Evolutionary conservation across 2,888 invertebrate species (phyloP).

Genomic region (Zele albiditarsus): DNA sequence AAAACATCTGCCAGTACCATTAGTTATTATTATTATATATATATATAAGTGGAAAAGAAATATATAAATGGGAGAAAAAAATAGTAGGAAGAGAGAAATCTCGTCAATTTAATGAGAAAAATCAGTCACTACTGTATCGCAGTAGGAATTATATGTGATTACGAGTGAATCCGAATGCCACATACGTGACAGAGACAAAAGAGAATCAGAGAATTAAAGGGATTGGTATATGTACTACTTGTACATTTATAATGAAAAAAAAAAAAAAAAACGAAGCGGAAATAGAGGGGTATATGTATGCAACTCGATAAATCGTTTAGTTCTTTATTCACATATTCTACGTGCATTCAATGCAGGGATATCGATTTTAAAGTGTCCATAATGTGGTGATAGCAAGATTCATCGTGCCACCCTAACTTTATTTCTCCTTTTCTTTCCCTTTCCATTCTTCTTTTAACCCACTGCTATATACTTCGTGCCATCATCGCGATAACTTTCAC

Average conservation of each 20-base stretch:
- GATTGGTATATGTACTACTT: background rate
- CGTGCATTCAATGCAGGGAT: slow-evolving; percentile 27
- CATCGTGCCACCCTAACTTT: background rate
- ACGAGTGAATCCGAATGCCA: background rate
- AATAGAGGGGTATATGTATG: slow-evolving; percentile 4
- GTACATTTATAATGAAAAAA: background rate
- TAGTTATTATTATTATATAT: too few relatives aligned
- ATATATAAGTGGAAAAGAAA: background rate
- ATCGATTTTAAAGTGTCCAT: slow-evolving; percentile 25
- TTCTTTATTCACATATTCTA: slow-evolving; percentile 5
- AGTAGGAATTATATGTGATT: background rate
- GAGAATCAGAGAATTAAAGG: background rate
- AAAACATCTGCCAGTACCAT: too few relatives aligned
- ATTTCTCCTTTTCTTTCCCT: background rate
- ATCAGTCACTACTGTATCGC: background rate
- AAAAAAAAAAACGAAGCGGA: background rate
- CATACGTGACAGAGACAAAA: background rate
- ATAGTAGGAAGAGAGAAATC: background rate
- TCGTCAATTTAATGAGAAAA: background rate
- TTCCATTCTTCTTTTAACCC: slow-evolving; percentile 4
- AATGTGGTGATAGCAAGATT: background rate
- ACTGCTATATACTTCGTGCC: background rate
- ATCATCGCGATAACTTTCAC: background rate
- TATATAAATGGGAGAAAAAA: background rate
- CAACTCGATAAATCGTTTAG: slow-evolving; percentile 34